Percentiles rank a stretch among this genome's conserved stretches.
Evolutionary conservation across 2,113 vertebrate species (phyloP).

Genomic region (Phycodurus eques): DNA sequence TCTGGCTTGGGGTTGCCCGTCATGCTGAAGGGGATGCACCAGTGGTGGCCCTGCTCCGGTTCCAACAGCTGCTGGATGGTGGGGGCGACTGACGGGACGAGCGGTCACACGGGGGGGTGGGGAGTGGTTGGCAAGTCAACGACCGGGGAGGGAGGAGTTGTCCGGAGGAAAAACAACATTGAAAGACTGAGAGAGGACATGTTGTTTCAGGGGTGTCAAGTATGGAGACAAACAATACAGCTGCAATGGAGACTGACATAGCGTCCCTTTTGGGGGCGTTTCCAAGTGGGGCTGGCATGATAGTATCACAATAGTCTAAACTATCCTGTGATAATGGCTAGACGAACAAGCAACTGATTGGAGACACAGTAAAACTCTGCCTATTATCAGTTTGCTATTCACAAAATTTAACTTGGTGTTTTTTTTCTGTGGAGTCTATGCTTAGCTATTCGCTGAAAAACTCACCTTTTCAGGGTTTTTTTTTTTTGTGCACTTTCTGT

Average conservation of each 20-base stretch:
- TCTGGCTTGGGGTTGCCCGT: conserved; percentile 89
- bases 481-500: too few relatives aligned
- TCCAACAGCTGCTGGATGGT: conserved; percentile 85
- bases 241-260: conserved; percentile 9
- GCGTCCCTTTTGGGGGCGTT: not conserved
- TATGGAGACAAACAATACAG: not conserved
- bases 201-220: not conserved
- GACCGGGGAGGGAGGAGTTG: conserved; percentile 30
- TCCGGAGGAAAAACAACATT: conserved; percentile 40
- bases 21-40: conserved; percentile 98
- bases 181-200: conserved; percentile 21
- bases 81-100: conserved; percentile 84
- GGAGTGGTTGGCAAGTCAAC: conserved; percentile 19
- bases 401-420: too few relatives aligned
- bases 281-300: too few relatives aligned
- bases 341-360: too few relatives aligned
- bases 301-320: too few relatives aligned
- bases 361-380: too few relatives aligned
- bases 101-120: conserved; percentile 43
- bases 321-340: too few relatives aligned
- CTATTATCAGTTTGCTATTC: too few relatives aligned
- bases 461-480: too few relatives aligned
- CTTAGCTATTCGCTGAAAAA: too few relatives aligned
- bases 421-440: too few relatives aligned
- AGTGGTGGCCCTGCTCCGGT: conserved; percentile 87